These are phyloP conservation scores for Catocala sponsa DNA, from an alignment of 2,888 invertebrate species.

Conservation along the genomic window DNA sequence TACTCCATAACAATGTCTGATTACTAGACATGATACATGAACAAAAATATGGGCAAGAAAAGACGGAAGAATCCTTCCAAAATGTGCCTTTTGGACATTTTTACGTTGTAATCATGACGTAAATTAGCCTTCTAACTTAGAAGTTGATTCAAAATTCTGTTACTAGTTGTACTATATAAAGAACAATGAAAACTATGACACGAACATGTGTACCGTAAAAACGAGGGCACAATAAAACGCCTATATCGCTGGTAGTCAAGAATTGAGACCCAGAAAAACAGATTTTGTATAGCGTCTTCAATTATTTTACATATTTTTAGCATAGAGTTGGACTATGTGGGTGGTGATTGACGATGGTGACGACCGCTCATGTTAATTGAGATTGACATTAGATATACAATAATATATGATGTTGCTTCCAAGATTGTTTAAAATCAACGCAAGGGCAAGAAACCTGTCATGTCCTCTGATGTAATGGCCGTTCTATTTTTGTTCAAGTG, in stretches of 20 bases:
- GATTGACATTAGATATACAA: constrained; percentile 27
- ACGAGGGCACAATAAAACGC: constrained; percentile 18
- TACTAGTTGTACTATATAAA: background rate
- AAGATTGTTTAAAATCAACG: constrained; percentile 9
- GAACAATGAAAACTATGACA: background rate
- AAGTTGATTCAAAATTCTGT: too few species aligned
- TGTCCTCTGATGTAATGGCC: constrained; percentile 6
- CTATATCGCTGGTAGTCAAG: constrained; percentile 27
- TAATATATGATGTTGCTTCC: constrained; percentile 2
- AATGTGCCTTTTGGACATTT: too few species aligned
- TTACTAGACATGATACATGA: too few species aligned
- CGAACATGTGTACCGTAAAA: constrained; percentile 1
- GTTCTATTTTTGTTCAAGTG: constrained; percentile 12
- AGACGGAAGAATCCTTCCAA: too few species aligned
- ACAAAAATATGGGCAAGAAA: too few species aligned
- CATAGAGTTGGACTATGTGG: background rate
- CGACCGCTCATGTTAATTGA: constrained; percentile 6
- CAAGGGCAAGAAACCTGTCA: constrained; percentile 18
- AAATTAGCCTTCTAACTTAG: too few species aligned
- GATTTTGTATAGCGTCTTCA: constrained; percentile 28
- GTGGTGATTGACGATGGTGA: background rate
- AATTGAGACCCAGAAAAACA: constrained; percentile 30
- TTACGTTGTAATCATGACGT: too few species aligned
- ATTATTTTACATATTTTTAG: constrained; percentile 18
- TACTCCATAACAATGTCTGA: too few species aligned